These are phyloP conservation scores for Ceratoteleas bidentatus DNA, from an alignment of 1,140 invertebrate species.

Conservation along the genomic window DNA sequence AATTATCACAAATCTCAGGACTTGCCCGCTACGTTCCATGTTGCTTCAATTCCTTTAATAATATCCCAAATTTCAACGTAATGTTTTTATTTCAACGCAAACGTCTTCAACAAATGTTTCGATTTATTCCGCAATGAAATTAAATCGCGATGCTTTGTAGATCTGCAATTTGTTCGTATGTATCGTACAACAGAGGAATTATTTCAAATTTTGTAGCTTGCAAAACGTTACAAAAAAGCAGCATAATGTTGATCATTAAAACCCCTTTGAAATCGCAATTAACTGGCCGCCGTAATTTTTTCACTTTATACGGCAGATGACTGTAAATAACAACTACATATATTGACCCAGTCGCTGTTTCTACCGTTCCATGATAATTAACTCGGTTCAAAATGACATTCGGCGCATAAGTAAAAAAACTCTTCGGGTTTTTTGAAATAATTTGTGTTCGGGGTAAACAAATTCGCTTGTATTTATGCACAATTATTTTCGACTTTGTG, in stretches of 20 bases:
- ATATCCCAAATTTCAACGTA: constrained; percentile 2
- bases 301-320: no score
- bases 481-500: constrained; percentile 20
- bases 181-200: no score
- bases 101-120: neutral
- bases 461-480: neutral
- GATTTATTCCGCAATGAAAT: neutral
- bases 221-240: no score
- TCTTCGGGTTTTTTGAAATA: constrained; percentile 10
- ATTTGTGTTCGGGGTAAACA: constrained; percentile 6
- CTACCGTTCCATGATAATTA: no score
- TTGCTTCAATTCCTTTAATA: constrained; percentile 22
- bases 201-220: no score
- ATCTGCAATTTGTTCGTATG: no score
- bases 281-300: no score
- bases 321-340: no score
- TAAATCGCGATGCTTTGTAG: neutral
- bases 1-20: constrained; percentile 46
- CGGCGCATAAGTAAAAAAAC: constrained; percentile 11
- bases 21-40: neutral
- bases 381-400: constrained; percentile 12
- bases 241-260: no score
- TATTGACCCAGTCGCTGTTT: no score
- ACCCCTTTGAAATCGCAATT: no score
- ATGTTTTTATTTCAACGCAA: constrained; percentile 5